Evolutionary conservation across 2,113 vertebrate genomes (phyloP), one percentile per base, ranked within the genome.

Genomic region (Sisor rabdophorus): DNA sequence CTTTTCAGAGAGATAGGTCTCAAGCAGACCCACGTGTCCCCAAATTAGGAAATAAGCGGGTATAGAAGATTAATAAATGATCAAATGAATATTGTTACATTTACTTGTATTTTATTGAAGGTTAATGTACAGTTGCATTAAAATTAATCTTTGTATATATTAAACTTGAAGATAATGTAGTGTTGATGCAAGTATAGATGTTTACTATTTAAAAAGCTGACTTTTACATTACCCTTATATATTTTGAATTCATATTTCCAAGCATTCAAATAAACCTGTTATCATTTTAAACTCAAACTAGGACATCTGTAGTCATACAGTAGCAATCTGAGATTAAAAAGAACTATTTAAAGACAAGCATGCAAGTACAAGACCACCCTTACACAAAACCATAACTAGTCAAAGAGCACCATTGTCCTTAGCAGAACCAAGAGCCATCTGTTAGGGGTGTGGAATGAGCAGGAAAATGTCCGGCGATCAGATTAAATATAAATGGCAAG

Each of bases 381-480:
- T 56, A 58, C 40, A n/a, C 28, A 61, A 55, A 87, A 73, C n/a
- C 72, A 73, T 77, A 79, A 63, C 64, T 70, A 6, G 76, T 88
- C 76, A 89, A 87, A 89, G 83, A 82, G 28, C 30, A 3, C 61
- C 84, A 87, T 90, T 92, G 88, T 91, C 75, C 22, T 60, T 20
- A 20, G 54, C 22, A 67, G 73, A 80, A 85, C 82, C 61, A 88
- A 85, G 81, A 84, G 73, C 79, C 81, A 76, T 87, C 84, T 87
- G 87, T 87, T 82, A 82, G 83, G 3, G 3, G 32, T 60, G 50
- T 61, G 63, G 84, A 81, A 52, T 84, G 52, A 78, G 54, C 76
- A 78, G 60, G 58, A 79, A 80, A 86, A 87, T 84, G 80, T 81
- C 79, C 79, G 82, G 84, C 60, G 76, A 77, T 81, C 81, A 73